Conservation (phyloP, 2,888 invertebrate genomes). For the Bembecia ichneumoniformis region DNA sequence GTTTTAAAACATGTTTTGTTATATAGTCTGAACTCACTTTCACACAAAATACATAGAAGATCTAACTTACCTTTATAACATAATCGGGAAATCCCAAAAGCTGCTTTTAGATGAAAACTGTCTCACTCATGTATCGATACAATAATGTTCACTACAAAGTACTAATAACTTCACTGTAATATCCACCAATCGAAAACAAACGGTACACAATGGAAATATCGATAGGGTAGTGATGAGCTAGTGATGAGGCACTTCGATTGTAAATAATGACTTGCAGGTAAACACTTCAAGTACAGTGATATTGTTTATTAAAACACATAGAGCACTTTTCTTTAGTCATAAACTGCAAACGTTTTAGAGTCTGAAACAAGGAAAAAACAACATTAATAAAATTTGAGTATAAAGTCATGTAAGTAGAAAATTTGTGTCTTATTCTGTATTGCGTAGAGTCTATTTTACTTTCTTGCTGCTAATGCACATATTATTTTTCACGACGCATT, state of each 20-base stretch:
- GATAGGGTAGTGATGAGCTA: conserved; percentile 18
- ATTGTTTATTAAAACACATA: background rate
- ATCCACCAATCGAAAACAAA: conserved; percentile 6
- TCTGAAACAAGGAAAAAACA: background rate
- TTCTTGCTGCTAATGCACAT: too few relatives aligned
- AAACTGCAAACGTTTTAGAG: background rate
- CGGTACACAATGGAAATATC: conserved; percentile 9
- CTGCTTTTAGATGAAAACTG: conserved; percentile 24
- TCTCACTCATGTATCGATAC: conserved; percentile 20
- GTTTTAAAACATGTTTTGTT: too few relatives aligned
- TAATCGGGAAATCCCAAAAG: conserved; percentile 33
- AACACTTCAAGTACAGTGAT: conserved; percentile 17
- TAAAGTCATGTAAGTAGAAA: too few relatives aligned
- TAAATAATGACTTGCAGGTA: conserved; percentile 17
- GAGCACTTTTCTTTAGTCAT: background rate
- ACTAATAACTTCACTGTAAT: conserved; percentile 13
- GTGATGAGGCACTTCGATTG: conserved; percentile 29
- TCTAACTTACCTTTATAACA: conserved; percentile 56
- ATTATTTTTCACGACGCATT: too few relatives aligned
- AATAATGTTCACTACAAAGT: conserved; percentile 21
- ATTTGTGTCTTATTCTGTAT: too few relatives aligned
- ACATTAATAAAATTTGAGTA: too few relatives aligned
- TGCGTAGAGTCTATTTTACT: too few relatives aligned
- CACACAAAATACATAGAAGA: conserved; percentile 6
- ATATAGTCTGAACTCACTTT: too few relatives aligned